Conservation (phyloP, 2,113 vertebrate genomes). For the Phalacrocorax aristotelis region DNA sequence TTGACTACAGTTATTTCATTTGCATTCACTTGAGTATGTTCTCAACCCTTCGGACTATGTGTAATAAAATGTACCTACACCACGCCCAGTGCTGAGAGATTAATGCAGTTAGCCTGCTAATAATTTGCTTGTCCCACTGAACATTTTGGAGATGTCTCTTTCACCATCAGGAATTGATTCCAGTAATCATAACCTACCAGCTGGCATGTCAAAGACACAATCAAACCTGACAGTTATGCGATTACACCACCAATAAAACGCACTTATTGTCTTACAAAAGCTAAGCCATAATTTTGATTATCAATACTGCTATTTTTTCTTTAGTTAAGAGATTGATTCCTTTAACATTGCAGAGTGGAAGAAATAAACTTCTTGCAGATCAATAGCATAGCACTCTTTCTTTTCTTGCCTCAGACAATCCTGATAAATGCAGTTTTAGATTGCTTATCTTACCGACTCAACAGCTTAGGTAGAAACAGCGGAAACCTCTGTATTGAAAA, state of each 20-base stretch:
- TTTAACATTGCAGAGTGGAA: conserved; percentile 56
- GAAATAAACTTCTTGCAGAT: conserved; percentile 65
- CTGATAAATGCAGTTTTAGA: conserved; percentile 42
- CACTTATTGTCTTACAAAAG: conserved; percentile 48
- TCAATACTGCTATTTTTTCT: conserved; percentile 46
- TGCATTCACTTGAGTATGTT: not conserved
- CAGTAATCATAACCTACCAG: conserved; percentile 28
- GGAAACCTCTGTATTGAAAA: not conserved
- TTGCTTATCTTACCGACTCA: conserved; percentile 33
- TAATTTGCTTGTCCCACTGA: conserved; percentile 12
- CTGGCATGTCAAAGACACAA: not conserved
- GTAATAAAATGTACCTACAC: not conserved
- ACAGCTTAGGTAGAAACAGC: not conserved
- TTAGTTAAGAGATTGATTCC: conserved; percentile 71
- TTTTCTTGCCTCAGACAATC: not conserved
- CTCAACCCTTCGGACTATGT: not conserved
- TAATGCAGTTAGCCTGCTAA: not conserved
- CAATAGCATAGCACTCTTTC: conserved; percentile 27
- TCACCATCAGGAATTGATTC: conserved; percentile 41
- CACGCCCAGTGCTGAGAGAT: not conserved
- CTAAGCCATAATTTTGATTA: conserved; percentile 40
- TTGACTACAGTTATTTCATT: not conserved
- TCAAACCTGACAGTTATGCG: conserved; percentile 18
- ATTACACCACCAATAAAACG: not conserved
- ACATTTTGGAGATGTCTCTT: conserved; percentile 36